phyloP scores from a whole-genome alignment of 1,140 invertebrate species.

The Panagrolaimus sp. region DNA sequence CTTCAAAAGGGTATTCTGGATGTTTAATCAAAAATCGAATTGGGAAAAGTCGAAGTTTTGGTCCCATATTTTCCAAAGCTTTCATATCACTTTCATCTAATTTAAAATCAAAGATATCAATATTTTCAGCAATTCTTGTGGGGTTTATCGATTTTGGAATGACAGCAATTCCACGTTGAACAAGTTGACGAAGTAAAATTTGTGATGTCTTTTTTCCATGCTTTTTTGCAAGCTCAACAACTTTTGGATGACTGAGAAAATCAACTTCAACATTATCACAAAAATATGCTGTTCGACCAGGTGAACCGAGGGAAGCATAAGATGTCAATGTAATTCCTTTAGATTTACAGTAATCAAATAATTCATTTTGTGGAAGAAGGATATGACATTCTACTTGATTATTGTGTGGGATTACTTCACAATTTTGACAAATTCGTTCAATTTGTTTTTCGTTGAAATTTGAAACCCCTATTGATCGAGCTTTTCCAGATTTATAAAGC shows the following conservation, averaged over 20 bases:
- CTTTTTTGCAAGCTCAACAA: slow-evolving; percentile 64
- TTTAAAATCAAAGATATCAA: slow-evolving; percentile 29
- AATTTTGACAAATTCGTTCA: slow-evolving; percentile 61
- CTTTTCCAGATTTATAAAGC: slow-evolving; percentile 52
- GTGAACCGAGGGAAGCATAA: slow-evolving; percentile 58
- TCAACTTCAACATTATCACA: not conserved
- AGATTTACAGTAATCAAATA: slow-evolving; percentile 40
- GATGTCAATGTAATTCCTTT: slow-evolving; percentile 53
- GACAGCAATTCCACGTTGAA: slow-evolving; percentile 52
- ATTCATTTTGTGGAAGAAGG: slow-evolving; percentile 21
- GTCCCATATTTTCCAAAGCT: not conserved
- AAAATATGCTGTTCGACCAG: slow-evolving; percentile 30
- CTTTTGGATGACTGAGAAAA: slow-evolving; percentile 63
- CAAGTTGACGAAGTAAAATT: slow-evolving; percentile 57
- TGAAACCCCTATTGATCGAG: slow-evolving; percentile 59
- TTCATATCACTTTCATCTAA: slow-evolving; percentile 18
- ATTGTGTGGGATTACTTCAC: slow-evolving; percentile 61
- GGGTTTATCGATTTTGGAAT: slow-evolving; percentile 60
- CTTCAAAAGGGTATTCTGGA: not conserved
- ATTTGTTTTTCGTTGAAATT: slow-evolving; percentile 59
- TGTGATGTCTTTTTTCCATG: slow-evolving; percentile 66
- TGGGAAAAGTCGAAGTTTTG: not conserved
- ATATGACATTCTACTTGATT: slow-evolving; percentile 39
- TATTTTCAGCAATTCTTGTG: slow-evolving; percentile 57
- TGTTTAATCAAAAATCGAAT: not conserved